phyloP scores from a whole-genome alignment of 37 sponge, comb jelly and placozoan genomes.

The Bolinopsis microptera region DNA sequence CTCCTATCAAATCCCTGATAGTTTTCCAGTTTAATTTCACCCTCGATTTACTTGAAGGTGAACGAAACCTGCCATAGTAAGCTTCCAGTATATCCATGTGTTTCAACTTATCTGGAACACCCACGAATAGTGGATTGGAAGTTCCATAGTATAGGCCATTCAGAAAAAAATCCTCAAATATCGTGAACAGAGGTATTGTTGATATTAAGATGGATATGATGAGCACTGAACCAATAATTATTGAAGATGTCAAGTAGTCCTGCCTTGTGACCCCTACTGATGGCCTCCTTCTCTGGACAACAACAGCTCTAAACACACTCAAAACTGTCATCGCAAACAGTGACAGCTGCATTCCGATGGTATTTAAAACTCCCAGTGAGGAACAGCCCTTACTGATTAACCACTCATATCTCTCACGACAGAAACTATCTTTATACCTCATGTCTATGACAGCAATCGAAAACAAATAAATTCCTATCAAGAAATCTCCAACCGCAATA shows the following conservation, averaged over 20 bases:
- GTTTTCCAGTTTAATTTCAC: neutral
- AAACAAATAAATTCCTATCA: neutral
- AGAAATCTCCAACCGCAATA: neutral
- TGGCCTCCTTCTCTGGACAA: neutral
- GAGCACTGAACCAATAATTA: neutral
- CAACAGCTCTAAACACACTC: neutral
- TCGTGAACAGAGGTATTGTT: neutral
- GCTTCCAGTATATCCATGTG: neutral
- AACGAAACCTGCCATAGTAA: neutral
- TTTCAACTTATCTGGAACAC: neutral
- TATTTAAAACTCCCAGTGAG: neutral
- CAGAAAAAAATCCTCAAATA: constrained; percentile 9
- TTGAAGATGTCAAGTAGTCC: neutral
- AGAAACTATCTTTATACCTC: neutral
- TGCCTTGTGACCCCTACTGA: neutral
- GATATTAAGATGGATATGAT: neutral
- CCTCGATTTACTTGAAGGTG: neutral
- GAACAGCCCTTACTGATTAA: neutral
- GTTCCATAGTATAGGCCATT: constrained; percentile 27
- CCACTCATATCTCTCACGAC: neutral
- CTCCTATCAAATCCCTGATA: neutral
- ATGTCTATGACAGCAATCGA: neutral
- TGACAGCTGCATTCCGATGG: neutral
- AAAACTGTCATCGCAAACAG: neutral
- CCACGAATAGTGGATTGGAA: neutral